Evolutionary conservation across 1,140 invertebrate species (phyloP), one percentile per base, ranked within the genome.

Genomic region (Stratiolaelaps scimitus): DNA sequence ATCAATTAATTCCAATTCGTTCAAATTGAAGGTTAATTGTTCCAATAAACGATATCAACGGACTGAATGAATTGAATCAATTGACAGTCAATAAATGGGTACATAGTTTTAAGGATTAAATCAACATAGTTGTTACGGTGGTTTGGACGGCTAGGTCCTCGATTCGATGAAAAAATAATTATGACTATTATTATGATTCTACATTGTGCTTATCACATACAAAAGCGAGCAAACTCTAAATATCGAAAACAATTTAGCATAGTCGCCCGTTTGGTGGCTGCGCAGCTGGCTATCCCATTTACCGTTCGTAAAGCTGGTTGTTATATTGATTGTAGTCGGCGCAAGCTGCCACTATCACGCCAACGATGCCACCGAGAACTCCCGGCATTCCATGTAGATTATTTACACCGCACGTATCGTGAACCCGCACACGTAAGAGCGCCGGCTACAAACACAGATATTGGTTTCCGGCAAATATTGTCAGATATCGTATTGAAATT

Each of bases 311-410:
- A 43, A 67, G 79, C 77, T 73, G 73, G 44, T 72, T 70, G 7
- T 78, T 77, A 69, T 81, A 82, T 17, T 72, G 72, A 1, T 75
- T 72, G 64, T 80, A 78, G 2, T 80, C 82, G 1, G 87, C 89
- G 7, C 88, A 69, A 7, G 79, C 80, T 7, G 89, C 86, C 72
- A 86, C 83, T 17, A 92, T 72, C 0, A 83, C 83, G 0, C 88
- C 85, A 29, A 86, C 81, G 43, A 95, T 72, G 45, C 83, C 91
- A 4, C 87, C 89, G 19, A 92, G 76, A 1, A 96, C 73, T 17
- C 88, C 92, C 0, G 93, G 92, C 85, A 96, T 89, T 0, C 92
- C 93, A 72, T 97, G 92, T 10, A 97, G 81, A 77, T 96, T 96
- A 77, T 96, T 83, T 0, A 96, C 90, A 1, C 93, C 93, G 74